Base-by-base conservation (phyloP, 1,140 invertebrate species). In the Acromyrmex charruanus region DNA sequence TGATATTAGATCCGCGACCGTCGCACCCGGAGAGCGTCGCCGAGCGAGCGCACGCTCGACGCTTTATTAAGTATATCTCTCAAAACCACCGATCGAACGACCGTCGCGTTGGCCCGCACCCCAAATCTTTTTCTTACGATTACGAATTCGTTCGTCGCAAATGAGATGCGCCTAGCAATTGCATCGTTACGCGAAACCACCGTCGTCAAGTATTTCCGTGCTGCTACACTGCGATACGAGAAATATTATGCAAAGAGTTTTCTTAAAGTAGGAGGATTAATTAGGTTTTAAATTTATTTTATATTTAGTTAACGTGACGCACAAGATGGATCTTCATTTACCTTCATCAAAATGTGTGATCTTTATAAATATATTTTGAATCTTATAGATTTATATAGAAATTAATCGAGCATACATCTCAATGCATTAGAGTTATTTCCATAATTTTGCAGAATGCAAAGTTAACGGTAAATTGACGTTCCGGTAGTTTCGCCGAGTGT, bases 1-100 rank as follows among this genome's bases (percentile, higher is more conserved):
- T 90, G 90, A 92, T 92, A 92, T 92, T 92, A 92, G 91, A 90
- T 63, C 55, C 87, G 59, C 71, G 58, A 31, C 74, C 61, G 75
- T 39, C 85, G 59, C 71, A 31, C 25, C 75, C 61, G 75, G 80
- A 63, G 69, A 85, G 51, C 59, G 74, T 35, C 53, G 61, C 28
- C 86, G 74, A 3, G 14, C 59, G 16, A 21, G 2, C 80, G 31
- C 55, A 2, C 6, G 9, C 58, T 72, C 31, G 16, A 44, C 72
- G 77, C 77, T 91, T 86, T 90, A 90, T 89, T 91, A 91, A 90
- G 63, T 63, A 65, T 90, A 85, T 85, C 87, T 87, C 89, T 82
- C 87, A 61, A 90, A 86, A 59, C 66, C 85, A 65, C 74, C 71
- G 18, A 63, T 18, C 12, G 59, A 39, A 75, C 9, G 39, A 51